Evolutionary conservation across 1,140 invertebrate species (phyloP).

Genomic region (Heliconius melpomene): DNA sequence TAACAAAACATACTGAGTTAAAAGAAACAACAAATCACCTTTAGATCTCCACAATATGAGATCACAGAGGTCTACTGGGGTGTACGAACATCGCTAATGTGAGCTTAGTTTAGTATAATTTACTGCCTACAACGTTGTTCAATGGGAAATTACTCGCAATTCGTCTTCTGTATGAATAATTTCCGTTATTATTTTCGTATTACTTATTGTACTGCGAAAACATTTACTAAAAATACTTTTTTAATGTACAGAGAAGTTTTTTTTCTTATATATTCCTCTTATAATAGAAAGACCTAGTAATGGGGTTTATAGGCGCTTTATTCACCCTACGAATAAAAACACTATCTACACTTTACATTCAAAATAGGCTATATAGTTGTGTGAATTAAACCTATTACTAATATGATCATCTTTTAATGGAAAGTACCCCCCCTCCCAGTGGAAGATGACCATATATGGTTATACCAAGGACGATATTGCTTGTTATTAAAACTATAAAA

Average conservation of each 20-base stretch:
- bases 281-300: too few relatives aligned
- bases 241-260: not conserved
- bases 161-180: not conserved
- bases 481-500: too few relatives aligned
- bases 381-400: too few relatives aligned
- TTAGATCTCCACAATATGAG: not conserved
- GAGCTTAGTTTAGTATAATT: not conserved
- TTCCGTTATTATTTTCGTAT: not conserved
- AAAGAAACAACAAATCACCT: not conserved
- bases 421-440: too few relatives aligned
- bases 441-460: too few relatives aligned
- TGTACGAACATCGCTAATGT: not conserved
- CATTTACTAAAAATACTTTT: not conserved
- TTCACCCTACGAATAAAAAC: too few relatives aligned
- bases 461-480: too few relatives aligned
- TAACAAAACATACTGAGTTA: not conserved
- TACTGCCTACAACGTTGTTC: slow-evolving; percentile 6
- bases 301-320: too few relatives aligned
- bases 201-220: not conserved
- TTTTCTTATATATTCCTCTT: too few relatives aligned
- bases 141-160: not conserved
- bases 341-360: not conserved
- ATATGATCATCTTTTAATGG: too few relatives aligned
- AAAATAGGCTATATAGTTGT: too few relatives aligned
- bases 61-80: not conserved